phyloP scores from a whole-genome alignment of 2,113 vertebrate species.

The Dermatemys mawii region DNA sequence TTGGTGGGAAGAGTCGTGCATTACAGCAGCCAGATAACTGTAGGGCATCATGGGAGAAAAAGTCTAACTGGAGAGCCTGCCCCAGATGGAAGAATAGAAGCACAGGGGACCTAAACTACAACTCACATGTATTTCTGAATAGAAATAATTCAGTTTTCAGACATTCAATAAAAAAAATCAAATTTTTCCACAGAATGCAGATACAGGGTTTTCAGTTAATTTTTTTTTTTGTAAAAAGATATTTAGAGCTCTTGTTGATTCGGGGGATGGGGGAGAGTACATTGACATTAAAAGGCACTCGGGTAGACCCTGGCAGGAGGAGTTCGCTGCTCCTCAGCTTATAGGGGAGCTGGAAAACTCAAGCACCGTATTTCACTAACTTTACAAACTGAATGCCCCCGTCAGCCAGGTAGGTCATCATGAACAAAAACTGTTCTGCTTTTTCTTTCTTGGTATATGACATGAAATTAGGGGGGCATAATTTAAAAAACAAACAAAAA shows the following conservation, averaged over 20 bases:
- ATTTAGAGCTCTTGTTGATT: neutral
- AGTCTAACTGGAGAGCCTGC: neutral
- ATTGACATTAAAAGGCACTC: neutral
- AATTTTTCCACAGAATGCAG: neutral
- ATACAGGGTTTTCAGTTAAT: no score
- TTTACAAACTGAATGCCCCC: neutral
- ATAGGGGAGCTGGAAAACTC: neutral
- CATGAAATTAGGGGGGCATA: neutral
- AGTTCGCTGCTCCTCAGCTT: neutral
- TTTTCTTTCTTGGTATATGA: neutral
- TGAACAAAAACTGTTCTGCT: neutral
- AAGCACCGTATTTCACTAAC: neutral
- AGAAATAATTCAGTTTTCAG: no score
- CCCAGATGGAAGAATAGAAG: neutral
- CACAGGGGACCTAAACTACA: no score
- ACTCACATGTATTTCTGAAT: no score
- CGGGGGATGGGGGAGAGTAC: neutral
- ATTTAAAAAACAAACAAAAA: neutral
- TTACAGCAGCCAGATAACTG: neutral
- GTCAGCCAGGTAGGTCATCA: neutral
- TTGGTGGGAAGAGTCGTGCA: no score
- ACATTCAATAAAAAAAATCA: no score
- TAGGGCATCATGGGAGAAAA: neutral
- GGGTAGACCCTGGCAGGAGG: neutral
- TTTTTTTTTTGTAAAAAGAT: neutral